phyloP scores from a whole-genome alignment of 1,140 invertebrate genomes.

The Zaprionus ornatus region DNA sequence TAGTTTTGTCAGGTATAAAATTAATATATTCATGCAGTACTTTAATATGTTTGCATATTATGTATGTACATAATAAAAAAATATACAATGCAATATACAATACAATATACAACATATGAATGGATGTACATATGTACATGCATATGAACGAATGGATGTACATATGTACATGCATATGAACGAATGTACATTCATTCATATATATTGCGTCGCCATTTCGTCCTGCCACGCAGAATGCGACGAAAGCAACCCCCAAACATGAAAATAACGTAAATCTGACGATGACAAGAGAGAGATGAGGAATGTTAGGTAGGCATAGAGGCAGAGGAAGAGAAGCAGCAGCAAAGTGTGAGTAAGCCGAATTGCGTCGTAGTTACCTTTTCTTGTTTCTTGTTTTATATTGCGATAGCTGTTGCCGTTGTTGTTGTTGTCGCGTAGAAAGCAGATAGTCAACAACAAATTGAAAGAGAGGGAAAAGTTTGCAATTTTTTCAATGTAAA shows the following conservation, averaged over 20 bases:
- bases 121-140: too few relatives aligned
- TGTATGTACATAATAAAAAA: too few relatives aligned
- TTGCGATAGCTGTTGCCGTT: slow-evolving; percentile 38
- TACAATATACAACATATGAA: too few relatives aligned
- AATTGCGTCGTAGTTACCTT: slow-evolving; percentile 81
- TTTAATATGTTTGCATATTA: too few relatives aligned
- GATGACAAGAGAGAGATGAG: slow-evolving; percentile 23
- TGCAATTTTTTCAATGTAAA: not conserved
- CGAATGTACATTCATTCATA: not conserved
- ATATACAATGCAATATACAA: too few relatives aligned
- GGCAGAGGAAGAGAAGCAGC: not conserved
- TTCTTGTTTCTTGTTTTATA: slow-evolving; percentile 30
- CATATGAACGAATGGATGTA: not conserved
- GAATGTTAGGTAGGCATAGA: slow-evolving; percentile 31
- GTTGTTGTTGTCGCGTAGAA: slow-evolving; percentile 51
- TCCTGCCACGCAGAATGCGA: slow-evolving; percentile 34
- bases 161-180: not conserved
- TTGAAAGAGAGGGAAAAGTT: slow-evolving; percentile 5
- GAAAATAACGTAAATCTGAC: slow-evolving; percentile 39
- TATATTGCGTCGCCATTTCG: slow-evolving; percentile 37
- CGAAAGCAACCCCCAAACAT: slow-evolving; percentile 44
- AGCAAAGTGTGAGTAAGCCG: slow-evolving; percentile 70
- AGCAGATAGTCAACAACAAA: slow-evolving; percentile 20
- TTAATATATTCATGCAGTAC: too few relatives aligned
- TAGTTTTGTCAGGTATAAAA: too few relatives aligned